A percentile compares a stretch with the other conserved stretches of the same genome.
phyloP scores from a whole-genome alignment of 1,140 invertebrate genomes.

The Euura saliciscinereae region DNA sequence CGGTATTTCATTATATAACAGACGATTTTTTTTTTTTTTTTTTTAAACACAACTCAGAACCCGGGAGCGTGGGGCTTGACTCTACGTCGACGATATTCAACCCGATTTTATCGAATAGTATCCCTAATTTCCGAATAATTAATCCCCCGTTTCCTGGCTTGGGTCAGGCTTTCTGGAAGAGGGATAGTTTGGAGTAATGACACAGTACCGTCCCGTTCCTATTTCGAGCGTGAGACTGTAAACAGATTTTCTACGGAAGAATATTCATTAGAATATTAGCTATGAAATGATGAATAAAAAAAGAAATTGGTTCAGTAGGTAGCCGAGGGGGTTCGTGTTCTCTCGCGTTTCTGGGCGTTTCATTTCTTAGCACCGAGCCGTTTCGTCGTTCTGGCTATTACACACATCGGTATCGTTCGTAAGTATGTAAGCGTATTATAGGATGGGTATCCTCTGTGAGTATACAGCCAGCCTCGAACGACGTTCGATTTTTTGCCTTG shows the following conservation, averaged over 20 bases:
- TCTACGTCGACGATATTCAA: too few relatives aligned
- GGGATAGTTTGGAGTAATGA: background rate
- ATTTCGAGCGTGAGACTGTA: background rate
- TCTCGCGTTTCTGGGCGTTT: background rate
- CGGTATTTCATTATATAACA: background rate
- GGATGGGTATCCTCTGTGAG: too few relatives aligned
- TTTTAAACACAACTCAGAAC: background rate
- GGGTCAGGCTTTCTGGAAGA: background rate
- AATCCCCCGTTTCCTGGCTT: too few relatives aligned
- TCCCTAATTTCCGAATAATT: too few relatives aligned
- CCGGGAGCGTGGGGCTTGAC: too few relatives aligned
- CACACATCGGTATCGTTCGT: too few relatives aligned
- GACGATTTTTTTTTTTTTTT: slow-evolving; percentile 1
- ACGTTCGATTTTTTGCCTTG: background rate
- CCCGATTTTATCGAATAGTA: too few relatives aligned
- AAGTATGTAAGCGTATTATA: too few relatives aligned
- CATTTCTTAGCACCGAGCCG: background rate
- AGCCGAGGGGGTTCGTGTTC: background rate
- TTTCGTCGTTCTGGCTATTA: too few relatives aligned
- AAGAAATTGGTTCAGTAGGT: background rate
- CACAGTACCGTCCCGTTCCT: background rate
- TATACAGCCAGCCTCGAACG: background rate
- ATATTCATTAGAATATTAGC: background rate
- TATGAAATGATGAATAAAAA: background rate
- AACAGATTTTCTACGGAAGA: background rate